Evolutionary conservation across 2,113 vertebrate genomes (phyloP).

Genomic region (Epinephelus moara): DNA sequence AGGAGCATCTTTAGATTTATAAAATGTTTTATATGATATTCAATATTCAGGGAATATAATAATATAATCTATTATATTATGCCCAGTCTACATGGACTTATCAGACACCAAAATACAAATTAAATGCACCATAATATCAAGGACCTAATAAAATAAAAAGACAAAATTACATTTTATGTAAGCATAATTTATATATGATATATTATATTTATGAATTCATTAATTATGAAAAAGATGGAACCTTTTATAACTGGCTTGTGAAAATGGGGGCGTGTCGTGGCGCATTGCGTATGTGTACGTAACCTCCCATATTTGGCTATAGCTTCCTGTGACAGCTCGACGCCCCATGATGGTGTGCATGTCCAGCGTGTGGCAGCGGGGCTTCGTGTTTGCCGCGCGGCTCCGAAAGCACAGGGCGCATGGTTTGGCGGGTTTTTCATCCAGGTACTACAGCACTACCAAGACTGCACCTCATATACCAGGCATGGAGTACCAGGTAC

Average conservation of each 20-base stretch:
- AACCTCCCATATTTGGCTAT: slow-evolving; percentile 69
- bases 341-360: slow-evolving; percentile 64
- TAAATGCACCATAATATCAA: not conserved
- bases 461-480: slow-evolving; percentile 82
- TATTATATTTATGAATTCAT: no score
- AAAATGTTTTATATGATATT: not conserved
- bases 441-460: slow-evolving; percentile 78
- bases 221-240: no score
- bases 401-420: slow-evolving; percentile 31
- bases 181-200: no score
- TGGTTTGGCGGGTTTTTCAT: slow-evolving; percentile 20
- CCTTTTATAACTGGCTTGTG: not conserved
- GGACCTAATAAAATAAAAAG: not conserved
- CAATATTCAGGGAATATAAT: not conserved
- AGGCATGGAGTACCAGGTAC: slow-evolving; percentile 93
- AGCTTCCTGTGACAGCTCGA: slow-evolving; percentile 38
- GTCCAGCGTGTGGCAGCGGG: slow-evolving; percentile 44
- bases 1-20: not conserved
- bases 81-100: not conserved
- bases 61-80: not conserved
- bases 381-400: slow-evolving; percentile 45
- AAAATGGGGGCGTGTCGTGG: slow-evolving; percentile 63
- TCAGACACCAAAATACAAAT: not conserved
- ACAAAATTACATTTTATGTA: no score
- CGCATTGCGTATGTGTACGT: slow-evolving; percentile 9